phyloP scores from a whole-genome alignment of 2,113 vertebrate genomes.

The Notiomystis cincta region DNA sequence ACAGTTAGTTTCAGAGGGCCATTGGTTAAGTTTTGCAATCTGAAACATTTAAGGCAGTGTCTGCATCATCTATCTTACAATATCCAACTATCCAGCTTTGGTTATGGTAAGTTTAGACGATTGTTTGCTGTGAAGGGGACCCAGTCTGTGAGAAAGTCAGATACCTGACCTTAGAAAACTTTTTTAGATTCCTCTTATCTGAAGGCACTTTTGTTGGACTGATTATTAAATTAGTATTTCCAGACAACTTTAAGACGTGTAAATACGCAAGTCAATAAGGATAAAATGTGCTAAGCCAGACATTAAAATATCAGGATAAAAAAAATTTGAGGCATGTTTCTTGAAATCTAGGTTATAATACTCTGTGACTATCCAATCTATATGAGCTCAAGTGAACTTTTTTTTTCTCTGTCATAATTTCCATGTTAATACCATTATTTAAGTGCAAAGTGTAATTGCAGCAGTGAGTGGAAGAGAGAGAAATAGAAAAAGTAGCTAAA shows the following conservation, averaged over 20 bases:
- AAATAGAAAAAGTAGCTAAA: background rate
- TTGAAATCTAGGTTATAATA: background rate
- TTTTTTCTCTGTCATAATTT: background rate
- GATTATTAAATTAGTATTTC: background rate
- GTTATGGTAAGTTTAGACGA: background rate
- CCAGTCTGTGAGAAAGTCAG: background rate
- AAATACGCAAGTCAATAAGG: background rate
- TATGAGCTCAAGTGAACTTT: background rate
- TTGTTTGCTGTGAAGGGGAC: background rate
- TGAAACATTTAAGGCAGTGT: background rate
- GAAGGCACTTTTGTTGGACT: background rate
- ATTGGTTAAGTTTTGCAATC: background rate
- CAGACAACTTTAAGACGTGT: background rate
- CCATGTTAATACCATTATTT: background rate
- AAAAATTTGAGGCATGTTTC: background rate
- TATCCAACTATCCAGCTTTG: background rate
- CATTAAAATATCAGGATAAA: background rate
- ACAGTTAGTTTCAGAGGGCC: background rate
- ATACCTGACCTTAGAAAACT: background rate
- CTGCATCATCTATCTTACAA: accelerated
- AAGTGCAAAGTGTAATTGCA: background rate
- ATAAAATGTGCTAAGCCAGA: background rate
- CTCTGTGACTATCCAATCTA: background rate
- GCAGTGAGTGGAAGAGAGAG: background rate
- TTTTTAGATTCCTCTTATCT: background rate